phyloP scores from a whole-genome alignment of 2,113 vertebrate species.

The Aleadryas rufinucha region DNA sequence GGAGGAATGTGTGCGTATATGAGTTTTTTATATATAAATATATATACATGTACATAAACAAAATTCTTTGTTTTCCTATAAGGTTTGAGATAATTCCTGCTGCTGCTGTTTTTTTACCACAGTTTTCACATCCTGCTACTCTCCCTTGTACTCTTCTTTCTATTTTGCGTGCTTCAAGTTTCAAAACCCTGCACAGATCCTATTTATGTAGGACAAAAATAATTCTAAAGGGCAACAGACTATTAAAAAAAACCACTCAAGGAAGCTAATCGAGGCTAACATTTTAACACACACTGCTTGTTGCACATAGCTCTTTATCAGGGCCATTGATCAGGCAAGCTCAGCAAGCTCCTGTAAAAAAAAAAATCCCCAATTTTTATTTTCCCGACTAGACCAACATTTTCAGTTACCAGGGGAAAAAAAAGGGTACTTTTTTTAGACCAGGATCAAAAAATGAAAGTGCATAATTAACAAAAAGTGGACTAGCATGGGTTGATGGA shows the following conservation, averaged over 20 bases:
- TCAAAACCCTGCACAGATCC: neutral
- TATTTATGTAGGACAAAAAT: neutral
- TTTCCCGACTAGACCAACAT: neutral
- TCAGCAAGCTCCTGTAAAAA: neutral
- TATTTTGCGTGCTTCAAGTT: neutral
- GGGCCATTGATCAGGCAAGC: neutral
- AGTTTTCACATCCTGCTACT: neutral
- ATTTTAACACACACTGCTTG: neutral
- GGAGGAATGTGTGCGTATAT: neutral
- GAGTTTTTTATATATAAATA: neutral
- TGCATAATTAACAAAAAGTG: neutral
- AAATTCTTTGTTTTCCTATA: neutral
- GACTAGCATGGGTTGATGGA: neutral
- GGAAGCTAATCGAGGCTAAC: neutral
- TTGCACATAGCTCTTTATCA: neutral
- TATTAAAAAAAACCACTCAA: neutral
- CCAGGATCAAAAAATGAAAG: neutral
- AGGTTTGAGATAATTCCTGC: neutral
- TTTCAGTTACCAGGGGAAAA: neutral
- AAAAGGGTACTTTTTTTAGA: neutral
- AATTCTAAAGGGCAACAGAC: neutral
- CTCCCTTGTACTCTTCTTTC: neutral
- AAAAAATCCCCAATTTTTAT: neutral
- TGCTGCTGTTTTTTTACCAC: neutral
- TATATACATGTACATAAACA: fast-evolving